Conservation (phyloP, 1,140 invertebrate species). For the Magallana angulata region DNA sequence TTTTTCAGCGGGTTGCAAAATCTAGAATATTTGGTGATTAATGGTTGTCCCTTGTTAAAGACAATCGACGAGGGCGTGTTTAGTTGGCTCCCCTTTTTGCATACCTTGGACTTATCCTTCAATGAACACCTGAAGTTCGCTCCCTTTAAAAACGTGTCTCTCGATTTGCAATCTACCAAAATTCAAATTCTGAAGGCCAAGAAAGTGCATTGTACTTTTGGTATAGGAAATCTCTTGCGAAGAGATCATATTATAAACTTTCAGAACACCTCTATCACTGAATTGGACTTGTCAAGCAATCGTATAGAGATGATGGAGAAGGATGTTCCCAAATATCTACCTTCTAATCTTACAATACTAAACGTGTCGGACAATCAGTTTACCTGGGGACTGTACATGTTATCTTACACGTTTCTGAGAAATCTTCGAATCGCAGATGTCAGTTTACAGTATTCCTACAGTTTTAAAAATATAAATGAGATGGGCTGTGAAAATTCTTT, state of each 20-base stretch:
- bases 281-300: slow-evolving; percentile 38
- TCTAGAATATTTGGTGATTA: background rate
- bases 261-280: slow-evolving; percentile 18
- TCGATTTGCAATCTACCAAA: slow-evolving; percentile 21
- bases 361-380: slow-evolving; percentile 39
- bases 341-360: background rate
- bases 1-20: background rate
- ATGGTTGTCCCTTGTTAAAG: background rate
- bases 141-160: background rate
- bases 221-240: background rate
- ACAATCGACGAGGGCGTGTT: slow-evolving; percentile 17
- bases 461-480: background rate
- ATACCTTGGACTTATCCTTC: slow-evolving; percentile 20
- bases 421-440: background rate
- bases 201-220: slow-evolving; percentile 28
- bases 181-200: slow-evolving; percentile 9
- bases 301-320: slow-evolving; percentile 19
- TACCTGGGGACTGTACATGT: slow-evolving; percentile 28
- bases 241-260: background rate
- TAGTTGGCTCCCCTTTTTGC: background rate
- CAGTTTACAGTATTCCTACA: slow-evolving; percentile 10
- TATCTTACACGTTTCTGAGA: background rate
- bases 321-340: slow-evolving; percentile 8
- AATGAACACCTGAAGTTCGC: slow-evolving; percentile 21
- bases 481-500: background rate